Percentiles rank a stretch among this genome's conserved stretches.
Evolutionary conservation across 2,888 invertebrate species (phyloP).

Genomic region (Ecliptopera silaceata): DNA sequence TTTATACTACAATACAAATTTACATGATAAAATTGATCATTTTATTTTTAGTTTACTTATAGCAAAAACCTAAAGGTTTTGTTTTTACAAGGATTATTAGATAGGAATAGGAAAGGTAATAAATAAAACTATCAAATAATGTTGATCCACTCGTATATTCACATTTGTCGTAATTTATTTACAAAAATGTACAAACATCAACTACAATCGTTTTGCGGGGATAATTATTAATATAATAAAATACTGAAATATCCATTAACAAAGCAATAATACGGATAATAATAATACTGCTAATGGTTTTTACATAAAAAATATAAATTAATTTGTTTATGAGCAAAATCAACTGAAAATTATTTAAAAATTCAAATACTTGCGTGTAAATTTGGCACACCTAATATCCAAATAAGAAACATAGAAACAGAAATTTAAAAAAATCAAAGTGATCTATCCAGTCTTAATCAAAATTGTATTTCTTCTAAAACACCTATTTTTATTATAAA

Average conservation of each 20-base stretch:
- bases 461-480: conserved; percentile 49
- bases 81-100: background rate
- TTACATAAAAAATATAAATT: background rate
- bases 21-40: no score
- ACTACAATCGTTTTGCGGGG: conserved; percentile 9
- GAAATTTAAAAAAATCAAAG: conserved; percentile 18
- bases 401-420: conserved; percentile 1
- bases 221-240: background rate
- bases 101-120: conserved; percentile 1
- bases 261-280: background rate
- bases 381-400: conserved; percentile 6
- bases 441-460: conserved; percentile 60
- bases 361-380: background rate
- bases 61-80: background rate
- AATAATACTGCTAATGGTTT: background rate
- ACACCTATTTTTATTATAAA: conserved; percentile 56
- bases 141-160: conserved; percentile 77
- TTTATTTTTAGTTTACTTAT: no score
- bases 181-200: conserved; percentile 68
- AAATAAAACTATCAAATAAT: conserved; percentile 46
- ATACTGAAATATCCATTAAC: background rate
- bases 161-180: conserved; percentile 67
- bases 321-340: background rate
- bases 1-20: no score
- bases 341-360: background rate